Percentiles rank a stretch among this genome's conserved stretches.
phyloP scores from a whole-genome alignment of 2,797 vertebrate genomes.

The Cossypha polioptera region DNA sequence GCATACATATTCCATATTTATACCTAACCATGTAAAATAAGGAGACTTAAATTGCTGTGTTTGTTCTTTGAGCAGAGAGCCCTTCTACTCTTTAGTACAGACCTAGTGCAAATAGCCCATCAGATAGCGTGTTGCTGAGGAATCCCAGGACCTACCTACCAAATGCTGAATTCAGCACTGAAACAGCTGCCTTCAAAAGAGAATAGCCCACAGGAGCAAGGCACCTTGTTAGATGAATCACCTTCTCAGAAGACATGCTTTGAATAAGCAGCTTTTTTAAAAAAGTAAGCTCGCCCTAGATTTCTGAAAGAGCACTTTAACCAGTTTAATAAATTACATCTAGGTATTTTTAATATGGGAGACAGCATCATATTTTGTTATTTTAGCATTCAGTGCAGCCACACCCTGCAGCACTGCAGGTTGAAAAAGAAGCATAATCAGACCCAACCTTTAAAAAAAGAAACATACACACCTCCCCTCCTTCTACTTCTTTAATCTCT shows the following conservation, averaged over 20 bases:
- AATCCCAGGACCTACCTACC: neutral
- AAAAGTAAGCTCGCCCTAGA: neutral
- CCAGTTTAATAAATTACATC: constrained; percentile 27
- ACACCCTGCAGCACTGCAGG: constrained; percentile 36
- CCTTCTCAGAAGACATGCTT: constrained; percentile 30
- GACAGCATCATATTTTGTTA: constrained; percentile 27
- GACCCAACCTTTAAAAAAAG: constrained; percentile 1
- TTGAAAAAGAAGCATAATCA: neutral
- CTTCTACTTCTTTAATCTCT: constrained; percentile 15
- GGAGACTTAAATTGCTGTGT: neutral
- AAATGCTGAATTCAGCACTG: constrained; percentile 40
- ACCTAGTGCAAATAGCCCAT: constrained; percentile 1
- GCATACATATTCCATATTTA: neutral
- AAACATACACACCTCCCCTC: neutral
- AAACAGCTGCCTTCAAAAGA: constrained; percentile 46
- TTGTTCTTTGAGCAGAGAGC: constrained; percentile 2
- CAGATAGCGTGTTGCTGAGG: neutral
- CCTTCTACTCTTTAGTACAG: neutral
- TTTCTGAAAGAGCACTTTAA: constrained; percentile 21
- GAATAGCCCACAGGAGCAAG: constrained; percentile 23
- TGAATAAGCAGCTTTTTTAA: neutral
- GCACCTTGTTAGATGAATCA: constrained; percentile 28
- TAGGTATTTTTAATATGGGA: constrained; percentile 30
- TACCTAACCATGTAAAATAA: constrained; percentile 10
- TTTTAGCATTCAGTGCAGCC: constrained; percentile 18